These are phyloP conservation scores for Sycophila sp. DNA, from an alignment of 1,140 invertebrate genomes.

Conservation along the genomic window DNA sequence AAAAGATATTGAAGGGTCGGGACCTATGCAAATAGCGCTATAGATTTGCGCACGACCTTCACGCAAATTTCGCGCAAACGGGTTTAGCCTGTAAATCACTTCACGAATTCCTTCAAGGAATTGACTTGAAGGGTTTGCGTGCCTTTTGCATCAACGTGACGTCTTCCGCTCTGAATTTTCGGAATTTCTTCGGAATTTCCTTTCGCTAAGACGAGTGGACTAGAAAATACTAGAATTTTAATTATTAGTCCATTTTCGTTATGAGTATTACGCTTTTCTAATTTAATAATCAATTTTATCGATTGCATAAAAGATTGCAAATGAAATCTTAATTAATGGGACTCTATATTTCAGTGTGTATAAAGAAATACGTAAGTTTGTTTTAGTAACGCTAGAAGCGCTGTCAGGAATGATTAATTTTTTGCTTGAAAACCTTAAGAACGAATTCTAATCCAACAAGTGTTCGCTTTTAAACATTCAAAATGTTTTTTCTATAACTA, in stretches of 20 bases:
- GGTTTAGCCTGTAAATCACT: constrained; percentile 57
- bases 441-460: constrained; percentile 31
- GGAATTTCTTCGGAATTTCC: no score
- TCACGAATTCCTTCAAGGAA: constrained; percentile 45
- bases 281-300: no score
- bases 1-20: constrained; percentile 54
- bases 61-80: constrained; percentile 57
- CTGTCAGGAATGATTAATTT: constrained; percentile 39
- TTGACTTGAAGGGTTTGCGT: constrained; percentile 22
- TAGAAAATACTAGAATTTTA: no score
- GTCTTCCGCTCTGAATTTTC: not conserved
- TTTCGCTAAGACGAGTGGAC: not conserved
- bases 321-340: no score
- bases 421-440: constrained; percentile 29
- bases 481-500: constrained; percentile 10
- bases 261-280: no score
- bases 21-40: constrained; percentile 52
- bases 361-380: not conserved
- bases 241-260: no score
- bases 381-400: constrained; percentile 23
- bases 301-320: no score
- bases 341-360: no score
- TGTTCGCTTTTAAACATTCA: constrained; percentile 33
- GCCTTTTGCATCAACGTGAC: constrained; percentile 21
- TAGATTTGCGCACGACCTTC: constrained; percentile 54